Base-by-base conservation (phyloP, 2,888 invertebrate species). In the Adineta ricciae region DNA sequence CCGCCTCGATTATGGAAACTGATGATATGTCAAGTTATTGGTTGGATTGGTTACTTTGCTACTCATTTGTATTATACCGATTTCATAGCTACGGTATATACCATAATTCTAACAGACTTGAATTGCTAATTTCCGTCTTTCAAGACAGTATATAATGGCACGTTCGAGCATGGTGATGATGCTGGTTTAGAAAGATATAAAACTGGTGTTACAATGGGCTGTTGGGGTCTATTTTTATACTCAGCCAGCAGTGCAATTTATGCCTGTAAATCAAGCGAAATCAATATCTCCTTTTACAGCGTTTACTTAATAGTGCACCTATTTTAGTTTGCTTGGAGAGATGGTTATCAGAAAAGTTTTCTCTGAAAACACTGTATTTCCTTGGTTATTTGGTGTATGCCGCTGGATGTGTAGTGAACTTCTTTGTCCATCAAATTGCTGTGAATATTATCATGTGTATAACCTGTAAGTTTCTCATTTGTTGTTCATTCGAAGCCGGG, bases 1-100 rank as follows among this genome's bases (percentile, higher is more conserved):
- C 85, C 85, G 19, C n/a, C 41, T 72, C 83, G 73, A 46, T 72
- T 85, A 54, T 54, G 27, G 49, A 83, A 83, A 49, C 50, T 85
- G 7, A 32, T 85, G 36, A 36, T 85, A 52, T 83, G 83, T 50
- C 73, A 85, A 36, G 38, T 84, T 16, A 49, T 85, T 38, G 85
- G 85, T 36, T 85, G 85, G 85, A n/a, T 85, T 11, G 85, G 52
- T 54, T 85, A 78, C 82, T 85, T 85, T 84, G 83, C 85, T 38
- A 85, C 84, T 27, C 78, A 83, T 27, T 36, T 85, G 21, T 85
- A 83, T 54, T 85, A 83, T 46, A 85, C 85, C 32, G 85, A 85
- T 54, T 85, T 85, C 73, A 27, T 85, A 2, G 85, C 78, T 41
- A 36, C 82, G 36, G 84, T 84, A 84, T 38, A 64, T 14, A 56